These are phyloP conservation scores for Eilema sororculum DNA, from an alignment of 2,888 invertebrate genomes.

Conservation along the genomic window DNA sequence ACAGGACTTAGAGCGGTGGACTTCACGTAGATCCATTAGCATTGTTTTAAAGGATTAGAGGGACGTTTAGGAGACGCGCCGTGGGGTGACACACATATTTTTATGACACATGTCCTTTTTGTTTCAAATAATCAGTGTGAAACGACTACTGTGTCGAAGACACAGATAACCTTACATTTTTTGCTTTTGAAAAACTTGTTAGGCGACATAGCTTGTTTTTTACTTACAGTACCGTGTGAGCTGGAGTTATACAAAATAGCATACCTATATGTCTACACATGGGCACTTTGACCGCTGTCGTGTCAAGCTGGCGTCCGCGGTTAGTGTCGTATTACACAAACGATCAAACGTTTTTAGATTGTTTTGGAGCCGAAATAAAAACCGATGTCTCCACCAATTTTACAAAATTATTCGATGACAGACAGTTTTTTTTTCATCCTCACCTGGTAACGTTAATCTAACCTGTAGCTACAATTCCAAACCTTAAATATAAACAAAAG, in stretches of 20 bases:
- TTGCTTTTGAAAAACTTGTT: slow-evolving; percentile 47
- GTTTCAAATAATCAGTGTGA: slow-evolving; percentile 76
- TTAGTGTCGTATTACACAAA: slow-evolving; percentile 81
- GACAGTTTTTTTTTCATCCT: slow-evolving; percentile 47
- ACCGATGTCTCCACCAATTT: slow-evolving; percentile 79
- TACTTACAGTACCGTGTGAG: slow-evolving; percentile 18
- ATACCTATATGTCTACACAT: slow-evolving; percentile 60
- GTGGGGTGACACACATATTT: slow-evolving; percentile 80
- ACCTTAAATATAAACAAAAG: slow-evolving; percentile 58
- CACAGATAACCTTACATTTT: slow-evolving; percentile 65
- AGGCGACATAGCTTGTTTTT: slow-evolving; percentile 22
- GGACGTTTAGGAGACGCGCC: slow-evolving; percentile 73
- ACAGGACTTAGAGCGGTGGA: slow-evolving; percentile 79
- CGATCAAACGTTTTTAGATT: slow-evolving; percentile 73
- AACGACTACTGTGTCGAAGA: slow-evolving; percentile 77
- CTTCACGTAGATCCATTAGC: slow-evolving; percentile 85
- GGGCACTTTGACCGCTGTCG: slow-evolving; percentile 66
- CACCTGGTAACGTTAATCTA: slow-evolving; percentile 39
- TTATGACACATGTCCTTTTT: slow-evolving; percentile 81
- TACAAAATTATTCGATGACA: slow-evolving; percentile 78
- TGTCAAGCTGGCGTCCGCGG: slow-evolving; percentile 68
- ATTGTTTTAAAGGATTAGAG: slow-evolving; percentile 86
- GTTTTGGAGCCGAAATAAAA: slow-evolving; percentile 80
- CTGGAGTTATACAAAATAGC: slow-evolving; percentile 49
- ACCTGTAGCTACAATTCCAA: slow-evolving; percentile 54